Percentiles rank a stretch among this genome's conserved stretches.
phyloP scores from a whole-genome alignment of 1,140 invertebrate species.

The Drosophila melanogaster region DNA sequence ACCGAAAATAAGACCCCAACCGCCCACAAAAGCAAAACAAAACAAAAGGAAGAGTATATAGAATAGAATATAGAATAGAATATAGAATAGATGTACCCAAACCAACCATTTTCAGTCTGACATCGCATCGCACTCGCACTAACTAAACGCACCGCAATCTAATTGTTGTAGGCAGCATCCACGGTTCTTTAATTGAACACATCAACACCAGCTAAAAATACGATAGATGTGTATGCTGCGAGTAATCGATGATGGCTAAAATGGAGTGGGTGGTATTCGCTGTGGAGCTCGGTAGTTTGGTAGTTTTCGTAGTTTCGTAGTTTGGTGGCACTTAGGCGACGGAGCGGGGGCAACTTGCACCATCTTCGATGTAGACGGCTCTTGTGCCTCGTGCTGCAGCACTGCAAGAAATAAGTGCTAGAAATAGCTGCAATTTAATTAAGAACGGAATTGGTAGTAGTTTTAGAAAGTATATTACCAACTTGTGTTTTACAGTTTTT shows the following conservation, averaged over 20 bases:
- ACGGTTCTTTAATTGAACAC: conserved; percentile 81
- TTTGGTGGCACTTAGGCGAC: background rate
- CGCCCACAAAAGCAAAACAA: background rate
- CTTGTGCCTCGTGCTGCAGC: background rate
- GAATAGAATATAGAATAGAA: no score
- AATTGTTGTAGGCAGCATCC: conserved; percentile 80
- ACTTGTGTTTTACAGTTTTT: no score
- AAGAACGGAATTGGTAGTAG: no score
- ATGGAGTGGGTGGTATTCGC: conserved; percentile 17
- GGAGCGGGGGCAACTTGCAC: background rate
- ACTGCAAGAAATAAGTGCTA: background rate
- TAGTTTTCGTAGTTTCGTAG: no score
- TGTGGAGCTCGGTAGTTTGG: conserved; percentile 4
- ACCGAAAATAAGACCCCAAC: background rate
- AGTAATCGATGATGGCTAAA: conserved; percentile 61
- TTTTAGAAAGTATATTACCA: no score
- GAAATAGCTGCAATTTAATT: background rate
- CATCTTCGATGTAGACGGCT: background rate
- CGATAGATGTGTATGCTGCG: conserved; percentile 26
- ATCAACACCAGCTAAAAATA: conserved; percentile 83
- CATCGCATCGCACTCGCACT: conserved; percentile 69
- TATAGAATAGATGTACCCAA: background rate
- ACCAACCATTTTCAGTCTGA: conserved; percentile 5
- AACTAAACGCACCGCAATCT: conserved; percentile 76
- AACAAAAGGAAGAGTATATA: no score